These are phyloP conservation scores for Brassicogethes aeneus DNA, from an alignment of 2,888 invertebrate genomes.

Conservation along the genomic window DNA sequence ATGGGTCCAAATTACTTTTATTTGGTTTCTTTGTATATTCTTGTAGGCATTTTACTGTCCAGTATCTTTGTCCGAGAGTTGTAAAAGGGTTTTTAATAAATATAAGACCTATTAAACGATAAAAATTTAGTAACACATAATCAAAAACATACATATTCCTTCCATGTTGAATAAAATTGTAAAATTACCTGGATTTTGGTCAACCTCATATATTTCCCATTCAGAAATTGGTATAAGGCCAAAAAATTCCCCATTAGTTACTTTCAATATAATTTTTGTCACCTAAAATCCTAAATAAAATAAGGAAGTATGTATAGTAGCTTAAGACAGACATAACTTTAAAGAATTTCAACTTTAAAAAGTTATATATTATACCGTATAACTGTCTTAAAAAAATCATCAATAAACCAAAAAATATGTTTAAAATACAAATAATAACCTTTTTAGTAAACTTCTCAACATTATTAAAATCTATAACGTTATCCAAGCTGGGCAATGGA, in stretches of 20 bases:
- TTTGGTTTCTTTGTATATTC: slow-evolving; percentile 69
- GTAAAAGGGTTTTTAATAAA: slow-evolving; percentile 81
- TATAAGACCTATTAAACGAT: slow-evolving; percentile 70
- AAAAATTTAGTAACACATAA: too few species aligned
- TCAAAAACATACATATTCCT: not conserved
- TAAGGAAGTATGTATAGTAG: too few species aligned
- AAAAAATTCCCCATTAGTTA: slow-evolving; percentile 17
- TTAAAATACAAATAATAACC: not conserved
- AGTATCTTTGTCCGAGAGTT: slow-evolving; percentile 65
- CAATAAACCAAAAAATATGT: not conserved
- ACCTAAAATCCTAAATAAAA: too few species aligned
- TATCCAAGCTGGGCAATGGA: slow-evolving; percentile 52
- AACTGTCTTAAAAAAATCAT: too few species aligned
- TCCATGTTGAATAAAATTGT: not conserved
- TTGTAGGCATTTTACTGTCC: slow-evolving; percentile 69
- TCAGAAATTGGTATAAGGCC: slow-evolving; percentile 42
- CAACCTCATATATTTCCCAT: slow-evolving; percentile 58
- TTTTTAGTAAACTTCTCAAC: slow-evolving; percentile 3
- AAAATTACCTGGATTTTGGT: slow-evolving; percentile 48
- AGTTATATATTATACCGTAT: too few species aligned
- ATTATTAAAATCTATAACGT: slow-evolving; percentile 51
- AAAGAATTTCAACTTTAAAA: too few species aligned
- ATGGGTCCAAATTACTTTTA: slow-evolving; percentile 57
- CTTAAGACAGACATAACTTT: too few species aligned
- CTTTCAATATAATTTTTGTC: not conserved